A percentile compares a stretch with the other conserved stretches of the same genome.
These are phyloP conservation scores for Helobdella robusta DNA, from an alignment of 2,888 invertebrate species.

Conservation along the genomic window DNA sequence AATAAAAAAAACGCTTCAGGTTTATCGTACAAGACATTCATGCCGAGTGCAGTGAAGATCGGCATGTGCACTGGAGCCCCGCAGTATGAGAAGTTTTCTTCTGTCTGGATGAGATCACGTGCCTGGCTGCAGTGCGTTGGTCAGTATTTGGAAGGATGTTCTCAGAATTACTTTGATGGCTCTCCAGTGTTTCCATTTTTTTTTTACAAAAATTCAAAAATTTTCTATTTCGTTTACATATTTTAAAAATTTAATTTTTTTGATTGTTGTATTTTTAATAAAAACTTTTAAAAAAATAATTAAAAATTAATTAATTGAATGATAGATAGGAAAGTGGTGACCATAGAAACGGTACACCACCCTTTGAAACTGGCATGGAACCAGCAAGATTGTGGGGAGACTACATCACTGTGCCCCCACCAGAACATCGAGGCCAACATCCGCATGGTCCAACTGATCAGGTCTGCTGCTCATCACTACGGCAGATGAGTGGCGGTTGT, in stretches of 20 bases:
- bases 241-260: not conserved
- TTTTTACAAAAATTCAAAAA: no score
- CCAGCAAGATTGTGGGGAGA: conserved; percentile 35
- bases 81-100: conserved; percentile 34
- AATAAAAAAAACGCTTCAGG: conserved; percentile 29
- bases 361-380: conserved; percentile 35
- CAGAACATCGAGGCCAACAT: conserved; percentile 26
- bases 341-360: conserved; percentile 35
- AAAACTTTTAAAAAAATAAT: not conserved
- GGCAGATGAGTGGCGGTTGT: no score
- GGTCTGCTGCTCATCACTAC: no score
- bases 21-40: conserved; percentile 36
- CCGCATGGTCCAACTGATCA: conserved; percentile 14
- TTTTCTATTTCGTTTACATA: not conserved
- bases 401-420: conserved; percentile 33
- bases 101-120: conserved; percentile 35
- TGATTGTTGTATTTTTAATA: not conserved
- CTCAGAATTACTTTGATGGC: conserved; percentile 3
- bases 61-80: conserved; percentile 37
- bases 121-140: conserved; percentile 36
- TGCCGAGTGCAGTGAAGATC: conserved; percentile 35
- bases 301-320: not conserved
- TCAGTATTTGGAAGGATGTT: conserved; percentile 12
- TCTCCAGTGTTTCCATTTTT: not conserved
- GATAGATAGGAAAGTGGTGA: conserved; percentile 33